Percentiles rank a stretch among this genome's conserved stretches.
Conservation (phyloP, 2,113 vertebrate species). For the Mus spicilegus region DNA sequence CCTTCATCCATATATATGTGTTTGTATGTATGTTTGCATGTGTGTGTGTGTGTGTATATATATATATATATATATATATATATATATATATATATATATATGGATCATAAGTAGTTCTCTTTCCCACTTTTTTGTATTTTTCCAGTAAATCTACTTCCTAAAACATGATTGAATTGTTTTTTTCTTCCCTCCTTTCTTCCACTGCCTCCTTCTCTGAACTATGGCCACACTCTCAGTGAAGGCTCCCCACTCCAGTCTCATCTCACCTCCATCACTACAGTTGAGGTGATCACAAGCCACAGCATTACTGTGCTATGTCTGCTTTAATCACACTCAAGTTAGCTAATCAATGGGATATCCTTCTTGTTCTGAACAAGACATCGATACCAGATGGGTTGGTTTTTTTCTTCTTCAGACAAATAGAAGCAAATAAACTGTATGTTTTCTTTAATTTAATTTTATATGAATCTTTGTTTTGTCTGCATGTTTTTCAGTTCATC, state of each 20-base stretch:
- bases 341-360: neutral
- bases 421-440: conserved; percentile 55
- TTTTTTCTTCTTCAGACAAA: conserved; percentile 44
- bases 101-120: neutral
- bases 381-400: neutral
- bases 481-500: neutral
- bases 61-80: neutral
- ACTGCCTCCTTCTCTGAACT: neutral
- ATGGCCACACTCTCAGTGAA: neutral
- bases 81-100: neutral
- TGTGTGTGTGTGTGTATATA: neutral
- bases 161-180: neutral
- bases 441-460: neutral
- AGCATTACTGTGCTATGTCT: neutral
- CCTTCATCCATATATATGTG: neutral
- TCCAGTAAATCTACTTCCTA: neutral
- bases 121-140: neutral
- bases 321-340: neutral
- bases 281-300: neutral
- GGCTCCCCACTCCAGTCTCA: neutral
- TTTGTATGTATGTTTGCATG: too few species aligned
- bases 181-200: neutral
- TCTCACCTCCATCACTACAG: neutral
- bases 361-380: conserved; percentile 68
- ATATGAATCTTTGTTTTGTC: neutral